phyloP scores from a whole-genome alignment of 2,888 invertebrate species.

The Biston betularia region DNA sequence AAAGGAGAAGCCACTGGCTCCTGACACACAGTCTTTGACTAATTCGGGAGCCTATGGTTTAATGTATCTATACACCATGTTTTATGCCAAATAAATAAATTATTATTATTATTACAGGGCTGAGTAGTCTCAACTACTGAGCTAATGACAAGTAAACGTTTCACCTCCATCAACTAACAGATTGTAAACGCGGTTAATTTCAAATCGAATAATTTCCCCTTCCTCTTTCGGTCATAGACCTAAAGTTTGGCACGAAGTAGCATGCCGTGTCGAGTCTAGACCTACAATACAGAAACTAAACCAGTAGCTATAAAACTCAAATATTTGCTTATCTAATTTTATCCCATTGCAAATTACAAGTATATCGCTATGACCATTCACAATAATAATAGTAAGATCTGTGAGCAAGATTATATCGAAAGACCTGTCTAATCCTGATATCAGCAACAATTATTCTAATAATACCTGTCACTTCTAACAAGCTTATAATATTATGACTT shows the following conservation, averaged over 20 bases:
- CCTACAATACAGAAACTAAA: conserved; percentile 7
- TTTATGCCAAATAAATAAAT: too few species aligned
- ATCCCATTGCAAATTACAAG: neutral
- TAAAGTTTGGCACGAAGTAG: conserved; percentile 27
- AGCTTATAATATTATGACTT: conserved; percentile 1
- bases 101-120: too few species aligned
- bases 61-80: too few species aligned
- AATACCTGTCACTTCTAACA: neutral
- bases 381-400: too few species aligned
- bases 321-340: neutral
- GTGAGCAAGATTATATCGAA: neutral
- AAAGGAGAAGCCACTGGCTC: too few species aligned
- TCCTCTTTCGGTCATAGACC: conserved; percentile 25
- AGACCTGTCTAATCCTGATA: too few species aligned
- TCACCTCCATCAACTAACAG: conserved; percentile 7
- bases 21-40: too few species aligned
- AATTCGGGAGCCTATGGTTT: too few species aligned
- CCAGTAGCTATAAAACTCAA: neutral
- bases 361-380: too few species aligned
- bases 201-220: conserved; percentile 22
- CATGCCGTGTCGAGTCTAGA: neutral
- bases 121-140: too few species aligned
- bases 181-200: conserved; percentile 17
- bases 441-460: neutral
- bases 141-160: conserved; percentile 13